A percentile compares a stretch with the other conserved stretches of the same genome.
Evolutionary conservation across 64 coral and sea anemone genomes (phyloP).

Genomic region (Orbicella faveolata): DNA sequence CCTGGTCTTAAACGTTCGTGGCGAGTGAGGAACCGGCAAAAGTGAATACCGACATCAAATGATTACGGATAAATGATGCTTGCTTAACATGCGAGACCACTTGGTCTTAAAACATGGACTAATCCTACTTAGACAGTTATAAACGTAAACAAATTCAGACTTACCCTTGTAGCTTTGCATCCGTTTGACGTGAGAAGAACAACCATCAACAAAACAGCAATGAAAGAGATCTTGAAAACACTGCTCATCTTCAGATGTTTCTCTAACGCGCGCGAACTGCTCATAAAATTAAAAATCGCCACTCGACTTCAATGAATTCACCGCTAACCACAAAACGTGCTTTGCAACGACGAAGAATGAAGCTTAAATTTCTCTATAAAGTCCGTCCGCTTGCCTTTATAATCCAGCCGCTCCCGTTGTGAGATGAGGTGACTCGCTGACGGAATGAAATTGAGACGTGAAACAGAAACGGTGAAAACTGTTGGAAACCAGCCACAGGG

Average conservation of each 20-base stretch:
- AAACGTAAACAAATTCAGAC: background rate
- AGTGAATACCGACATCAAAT: too few relatives aligned
- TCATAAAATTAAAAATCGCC: background rate
- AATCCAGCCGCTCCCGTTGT: background rate
- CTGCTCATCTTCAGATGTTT: background rate
- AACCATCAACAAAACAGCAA: background rate
- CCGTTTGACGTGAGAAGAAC: background rate
- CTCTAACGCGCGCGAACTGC: background rate
- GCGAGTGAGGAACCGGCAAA: too few relatives aligned
- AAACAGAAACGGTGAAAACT: background rate
- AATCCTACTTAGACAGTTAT: background rate
- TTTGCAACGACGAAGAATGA: background rate
- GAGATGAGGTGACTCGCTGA: background rate
- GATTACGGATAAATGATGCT: background rate
- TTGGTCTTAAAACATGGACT: background rate
- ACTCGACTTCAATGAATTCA: background rate
- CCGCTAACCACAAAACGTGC: background rate
- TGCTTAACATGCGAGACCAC: background rate
- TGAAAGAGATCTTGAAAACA: background rate
- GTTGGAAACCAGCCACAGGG: background rate
- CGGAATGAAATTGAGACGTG: background rate
- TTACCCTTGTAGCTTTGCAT: background rate
- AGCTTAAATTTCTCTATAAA: background rate
- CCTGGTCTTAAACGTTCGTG: too few relatives aligned
- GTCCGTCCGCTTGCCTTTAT: background rate